Base-by-base conservation (phyloP, 2,113 vertebrate species). In the Thryonomys swinderianus region DNA sequence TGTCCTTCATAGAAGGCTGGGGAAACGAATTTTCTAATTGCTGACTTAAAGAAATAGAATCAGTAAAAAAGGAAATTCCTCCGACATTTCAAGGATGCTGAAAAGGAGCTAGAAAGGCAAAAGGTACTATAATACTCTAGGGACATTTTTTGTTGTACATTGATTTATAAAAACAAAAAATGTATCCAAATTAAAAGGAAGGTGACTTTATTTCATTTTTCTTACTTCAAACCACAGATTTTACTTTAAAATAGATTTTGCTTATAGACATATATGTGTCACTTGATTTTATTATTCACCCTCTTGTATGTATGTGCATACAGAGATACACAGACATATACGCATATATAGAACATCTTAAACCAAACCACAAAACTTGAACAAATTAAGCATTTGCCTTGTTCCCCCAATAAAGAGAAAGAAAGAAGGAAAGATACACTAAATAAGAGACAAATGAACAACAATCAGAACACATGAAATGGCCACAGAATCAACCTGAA, bases 241-340 rank as follows among this genome's bases (percentile, higher is more conserved):
- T n/a, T n/a, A 88, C 90, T 87, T 95, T 91, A 71, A 94, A 90
- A 27, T 73, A 85, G n/a, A 85, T 11, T 53, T 91, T 45, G 18
- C 79, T 95, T 93, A 80, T n/a, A 95, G 95, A 86, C 51, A 66
- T 88, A n/a, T n/a, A n/a, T n/a, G n/a, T n/a, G 87, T 94, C 95
- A 27, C 81, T 82, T 82, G 71, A 25, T n/a, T n/a, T n/a, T n/a
- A n/a, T n/a, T n/a, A n/a, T n/a, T n/a, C n/a, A n/a, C n/a, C n/a
- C n/a, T n/a, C n/a, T n/a, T n/a, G n/a, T n/a, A n/a, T n/a, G n/a
- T n/a, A n/a, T n/a, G n/a, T 48, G n/a, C n/a, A n/a, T n/a, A n/a
- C n/a, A n/a, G n/a, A n/a, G n/a, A n/a, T n/a, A n/a, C n/a, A n/a
- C n/a, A n/a, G n/a, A n/a, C n/a, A n/a, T n/a, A n/a, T n/a, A n/a